Base-by-base conservation (phyloP, 92 coral and sea anemone genomes). In the Umimayanthus chanpuru region DNA sequence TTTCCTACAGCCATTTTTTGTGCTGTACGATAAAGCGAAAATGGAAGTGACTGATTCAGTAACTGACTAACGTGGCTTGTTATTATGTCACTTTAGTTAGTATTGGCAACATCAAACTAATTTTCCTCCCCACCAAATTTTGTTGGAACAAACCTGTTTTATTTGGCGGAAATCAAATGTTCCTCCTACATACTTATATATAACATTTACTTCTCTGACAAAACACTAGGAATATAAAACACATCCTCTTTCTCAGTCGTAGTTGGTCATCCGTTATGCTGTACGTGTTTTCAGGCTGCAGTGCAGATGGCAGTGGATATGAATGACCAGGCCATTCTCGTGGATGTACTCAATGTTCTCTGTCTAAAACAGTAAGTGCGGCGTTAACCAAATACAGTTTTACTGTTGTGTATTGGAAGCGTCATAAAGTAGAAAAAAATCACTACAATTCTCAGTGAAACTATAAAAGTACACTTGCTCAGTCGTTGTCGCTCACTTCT, bases 281-380 rank as follows among this genome's bases (percentile, higher is more conserved):
- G 18, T 81, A 28, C 74, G 56, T 47, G 4, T 91, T 50, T 58
- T 81, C 84, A 94, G 98, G 91, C 81, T 79, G 97, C 99, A 6
- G 96, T 95, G 15, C 96, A 92, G 80, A 82, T 89, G 71, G 94
- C 96, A 36, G 98, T 97, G 26, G 94, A 95, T 84, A 95, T 97
- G 99, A 94, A 96, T 86, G 99, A 97, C 47, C 96, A 94, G 90
- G 98, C 99, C 26, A 89, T 96, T 29, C 56, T 97, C 79, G 99
- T 97, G 71, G 99, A 97, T 85, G 85, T 97, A 29, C 93, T 97
- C 55, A 95, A 94, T 86, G 99, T 97, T 55, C 98, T 97, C 18
- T 90, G 94, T 82, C 72, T 97, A 32, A 97, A 97, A 88, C 99
- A 97, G 99, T 97, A 77, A 93, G 98, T 95, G 21, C 2, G 21